Evolutionary conservation across 2,888 invertebrate species (phyloP).

Genomic region (Heliothis peltigera): DNA sequence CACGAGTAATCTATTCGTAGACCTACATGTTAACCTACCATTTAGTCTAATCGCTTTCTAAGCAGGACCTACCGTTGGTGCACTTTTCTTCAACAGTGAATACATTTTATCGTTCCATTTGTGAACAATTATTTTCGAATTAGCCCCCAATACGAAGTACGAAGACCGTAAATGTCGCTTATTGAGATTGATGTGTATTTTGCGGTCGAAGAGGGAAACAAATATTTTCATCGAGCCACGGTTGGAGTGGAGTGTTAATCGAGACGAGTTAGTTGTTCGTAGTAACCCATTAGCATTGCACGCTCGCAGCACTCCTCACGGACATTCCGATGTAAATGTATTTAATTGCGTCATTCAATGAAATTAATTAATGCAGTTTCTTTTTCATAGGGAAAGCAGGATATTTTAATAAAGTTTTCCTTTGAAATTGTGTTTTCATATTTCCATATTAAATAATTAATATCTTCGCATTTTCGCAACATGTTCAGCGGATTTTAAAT

Average conservation of each 20-base stretch:
- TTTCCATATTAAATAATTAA: conserved; percentile 19
- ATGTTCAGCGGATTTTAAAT: conserved; percentile 2
- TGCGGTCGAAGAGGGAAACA: conserved; percentile 38
- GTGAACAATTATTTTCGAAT: conserved; percentile 62
- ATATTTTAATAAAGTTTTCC: conserved; percentile 15
- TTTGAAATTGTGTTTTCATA: conserved; percentile 11
- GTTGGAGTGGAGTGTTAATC: conserved; percentile 28
- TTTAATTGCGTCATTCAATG: conserved; percentile 59
- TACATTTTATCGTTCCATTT: conserved; percentile 56
- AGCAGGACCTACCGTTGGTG: conserved; percentile 43
- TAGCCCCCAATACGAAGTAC: conserved; percentile 47
- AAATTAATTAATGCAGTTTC: conserved; percentile 40
- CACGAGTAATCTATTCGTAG: conserved; percentile 50
- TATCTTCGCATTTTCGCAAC: neutral
- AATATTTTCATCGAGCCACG: conserved; percentile 43
- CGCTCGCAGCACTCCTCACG: conserved; percentile 37
- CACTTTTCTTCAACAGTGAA: conserved; percentile 48
- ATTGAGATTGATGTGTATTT: conserved; percentile 61
- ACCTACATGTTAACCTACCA: conserved; percentile 49
- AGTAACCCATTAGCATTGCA: conserved; percentile 49
- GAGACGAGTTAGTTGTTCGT: conserved; percentile 53
- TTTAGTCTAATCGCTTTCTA: conserved; percentile 52
- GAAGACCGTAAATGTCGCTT: conserved; percentile 47
- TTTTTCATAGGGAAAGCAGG: conserved; percentile 16
- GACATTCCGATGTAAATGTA: conserved; percentile 60